phyloP scores from a whole-genome alignment of 2,888 invertebrate species.

The Zaprionus obscuricornis region DNA sequence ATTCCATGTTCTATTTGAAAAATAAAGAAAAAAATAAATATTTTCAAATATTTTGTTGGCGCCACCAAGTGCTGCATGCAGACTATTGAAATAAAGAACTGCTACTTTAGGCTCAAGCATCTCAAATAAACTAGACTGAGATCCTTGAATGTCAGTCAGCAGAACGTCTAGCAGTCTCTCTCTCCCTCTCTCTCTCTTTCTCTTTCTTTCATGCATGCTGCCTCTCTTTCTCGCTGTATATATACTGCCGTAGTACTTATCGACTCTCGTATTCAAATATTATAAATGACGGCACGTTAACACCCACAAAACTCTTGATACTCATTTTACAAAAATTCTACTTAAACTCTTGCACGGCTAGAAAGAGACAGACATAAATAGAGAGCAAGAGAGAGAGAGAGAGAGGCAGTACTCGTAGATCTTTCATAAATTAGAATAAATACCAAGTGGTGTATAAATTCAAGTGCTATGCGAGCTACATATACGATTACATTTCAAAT shows the following conservation, averaged over 20 bases:
- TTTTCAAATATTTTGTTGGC: no score
- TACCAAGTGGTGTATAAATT: slow-evolving; percentile 37
- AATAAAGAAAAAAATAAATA: no score
- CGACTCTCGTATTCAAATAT: slow-evolving; percentile 43
- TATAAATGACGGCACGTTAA: slow-evolving; percentile 80
- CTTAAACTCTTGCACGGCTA: slow-evolving; percentile 44
- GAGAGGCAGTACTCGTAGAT: no score
- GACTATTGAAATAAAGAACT: slow-evolving; percentile 39
- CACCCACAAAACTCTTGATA: slow-evolving; percentile 60
- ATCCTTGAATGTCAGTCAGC: no score
- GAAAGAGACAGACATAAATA: no score
- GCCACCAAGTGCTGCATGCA: slow-evolving; percentile 68
- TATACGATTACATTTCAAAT: slow-evolving; percentile 46
- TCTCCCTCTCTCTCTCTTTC: no score
- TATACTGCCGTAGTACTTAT: slow-evolving; percentile 4
- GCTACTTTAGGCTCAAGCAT: slow-evolving; percentile 42
- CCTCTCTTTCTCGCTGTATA: no score
- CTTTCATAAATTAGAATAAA: slow-evolving; percentile 71
- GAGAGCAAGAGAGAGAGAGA: no score
- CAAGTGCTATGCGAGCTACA: slow-evolving; percentile 30
- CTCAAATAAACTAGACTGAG: no score
- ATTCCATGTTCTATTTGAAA: no score
- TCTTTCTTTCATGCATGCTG: no score
- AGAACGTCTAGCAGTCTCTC: no score
- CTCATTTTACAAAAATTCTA: slow-evolving; percentile 78